Evolutionary conservation across 1,140 invertebrate species (phyloP), one percentile per base, ranked within the genome.

Genomic region (Goniozus legneri): DNA sequence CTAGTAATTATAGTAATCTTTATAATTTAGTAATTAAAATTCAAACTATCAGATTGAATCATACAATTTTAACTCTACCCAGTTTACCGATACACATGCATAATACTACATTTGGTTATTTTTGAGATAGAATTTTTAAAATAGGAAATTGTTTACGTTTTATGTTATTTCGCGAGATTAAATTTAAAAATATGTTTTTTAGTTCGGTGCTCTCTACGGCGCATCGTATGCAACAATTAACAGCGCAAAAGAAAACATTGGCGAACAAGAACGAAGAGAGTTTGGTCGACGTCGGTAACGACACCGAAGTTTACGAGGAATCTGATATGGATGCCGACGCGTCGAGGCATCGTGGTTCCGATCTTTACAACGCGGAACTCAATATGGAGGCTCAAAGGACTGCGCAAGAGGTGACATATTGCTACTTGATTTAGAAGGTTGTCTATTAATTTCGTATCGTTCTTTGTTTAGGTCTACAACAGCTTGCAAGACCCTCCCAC

Each of bases 311-410:
- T 32, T 69, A 68, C 45, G 55, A 50, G 16, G 65, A 67, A 16
- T 54, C 57, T 16, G 63, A 65, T 41, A 22, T 50, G 15, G 63
- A 64, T 16, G 40, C 50, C 4, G 64, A 69, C 18, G 55, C 32
- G 1, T 52, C 46, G 2, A 60, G 58, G 18, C n/a, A n/a, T n/a
- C 60, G 58, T 15, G 56, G 59, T 16, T 73, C 64, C 2, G 73
- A 76, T 55, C 65, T 76, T 19, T 75, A 72, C 24, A 76, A 63
- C 47, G 70, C 70, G 1, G 72, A 76, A 58, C 52, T 76, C 8
- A 76, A 76, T 52, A 62, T 74, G 22, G 66, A 74, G 54, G 73
- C 73, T 40, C 70, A 73, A 3, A 67, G 67, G 44, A 76, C 73
- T 7, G 73, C 72, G 20, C 70, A 66, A 58, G 62, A 76, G 57